Conservation (phyloP, 2,797 vertebrate genomes). For the Gymnoscopelus microlampas region DNA sequence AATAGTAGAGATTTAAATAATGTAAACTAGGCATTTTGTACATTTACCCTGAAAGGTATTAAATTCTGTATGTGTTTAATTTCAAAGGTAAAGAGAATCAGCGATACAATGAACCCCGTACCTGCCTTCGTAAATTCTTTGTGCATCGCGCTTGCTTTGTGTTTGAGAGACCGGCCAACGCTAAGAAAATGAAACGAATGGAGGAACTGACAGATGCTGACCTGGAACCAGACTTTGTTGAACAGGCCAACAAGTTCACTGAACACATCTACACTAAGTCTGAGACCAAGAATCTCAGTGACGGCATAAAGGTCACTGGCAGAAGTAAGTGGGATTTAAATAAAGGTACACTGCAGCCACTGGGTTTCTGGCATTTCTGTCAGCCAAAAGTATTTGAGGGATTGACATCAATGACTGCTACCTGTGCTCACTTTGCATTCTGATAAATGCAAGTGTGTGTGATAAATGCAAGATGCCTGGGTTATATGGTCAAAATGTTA, state of each 20-base stretch:
- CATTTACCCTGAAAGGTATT: no score
- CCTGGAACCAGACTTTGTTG: constrained; percentile 62
- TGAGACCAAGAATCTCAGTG: constrained; percentile 64
- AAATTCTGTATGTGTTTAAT: neutral
- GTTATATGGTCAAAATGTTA: no score
- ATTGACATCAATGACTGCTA: no score
- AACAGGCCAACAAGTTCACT: constrained; percentile 67
- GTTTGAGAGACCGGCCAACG: constrained; percentile 65
- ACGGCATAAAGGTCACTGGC: constrained; percentile 63
- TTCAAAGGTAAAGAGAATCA: neutral
- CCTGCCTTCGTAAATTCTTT: constrained; percentile 71
- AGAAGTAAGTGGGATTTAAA: constrained; percentile 58
- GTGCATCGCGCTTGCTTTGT: constrained; percentile 75
- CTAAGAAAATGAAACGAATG: constrained; percentile 55
- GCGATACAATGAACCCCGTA: constrained; percentile 61
- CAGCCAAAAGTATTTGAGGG: no score
- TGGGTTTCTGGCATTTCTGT: no score
- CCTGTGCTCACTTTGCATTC: no score
- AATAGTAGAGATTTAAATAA: no score
- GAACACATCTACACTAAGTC: constrained; percentile 57
- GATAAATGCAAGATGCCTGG: no score
- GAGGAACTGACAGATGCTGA: constrained; percentile 54
- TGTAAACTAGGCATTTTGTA: no score
- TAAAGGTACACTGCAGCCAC: neutral
- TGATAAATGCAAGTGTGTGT: no score